phyloP scores from a whole-genome alignment of 2,888 invertebrate genomes.

The Rhagium mordax region DNA sequence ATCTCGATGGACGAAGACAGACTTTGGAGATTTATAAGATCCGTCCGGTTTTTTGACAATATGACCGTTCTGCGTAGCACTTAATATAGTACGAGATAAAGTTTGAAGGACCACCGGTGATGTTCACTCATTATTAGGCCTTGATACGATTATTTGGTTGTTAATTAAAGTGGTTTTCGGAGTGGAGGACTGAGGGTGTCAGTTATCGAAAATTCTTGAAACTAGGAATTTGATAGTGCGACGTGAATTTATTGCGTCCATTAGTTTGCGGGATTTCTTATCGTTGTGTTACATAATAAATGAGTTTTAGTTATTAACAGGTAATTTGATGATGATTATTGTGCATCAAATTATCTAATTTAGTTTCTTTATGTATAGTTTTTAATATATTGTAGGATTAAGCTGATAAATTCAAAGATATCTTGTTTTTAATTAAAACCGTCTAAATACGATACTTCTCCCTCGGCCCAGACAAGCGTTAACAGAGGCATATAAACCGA shows the following conservation, averaged over 20 bases:
- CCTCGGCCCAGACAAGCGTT: conserved; percentile 29
- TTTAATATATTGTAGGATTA: too few relatives aligned
- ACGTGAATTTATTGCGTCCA: conserved; percentile 30
- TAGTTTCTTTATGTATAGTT: too few relatives aligned
- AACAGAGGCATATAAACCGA: conserved; percentile 15
- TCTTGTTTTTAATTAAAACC: background rate
- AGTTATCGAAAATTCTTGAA: conserved; percentile 21
- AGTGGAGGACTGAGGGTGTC: conserved; percentile 14
- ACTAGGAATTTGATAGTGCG: conserved; percentile 31
- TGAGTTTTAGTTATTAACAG: too few relatives aligned
- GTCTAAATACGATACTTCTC: conserved; percentile 24
- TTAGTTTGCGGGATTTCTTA: background rate
- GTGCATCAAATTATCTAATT: background rate
- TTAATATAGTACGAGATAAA: conserved; percentile 60
- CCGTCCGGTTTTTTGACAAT: conserved; percentile 62
- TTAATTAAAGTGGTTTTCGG: conserved; percentile 14
- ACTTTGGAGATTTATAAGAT: conserved; percentile 60
- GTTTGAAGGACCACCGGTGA: conserved; percentile 36
- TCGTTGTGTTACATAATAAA: background rate
- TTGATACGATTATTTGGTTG: conserved; percentile 16
- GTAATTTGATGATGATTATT: too few relatives aligned
- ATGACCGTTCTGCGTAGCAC: conserved; percentile 54
- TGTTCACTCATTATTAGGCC: conserved; percentile 9
- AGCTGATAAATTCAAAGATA: background rate
- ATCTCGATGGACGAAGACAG: conserved; percentile 39